Evolutionary conservation across 2,113 vertebrate species (phyloP).

Genomic region (Podiceps cristatus): DNA sequence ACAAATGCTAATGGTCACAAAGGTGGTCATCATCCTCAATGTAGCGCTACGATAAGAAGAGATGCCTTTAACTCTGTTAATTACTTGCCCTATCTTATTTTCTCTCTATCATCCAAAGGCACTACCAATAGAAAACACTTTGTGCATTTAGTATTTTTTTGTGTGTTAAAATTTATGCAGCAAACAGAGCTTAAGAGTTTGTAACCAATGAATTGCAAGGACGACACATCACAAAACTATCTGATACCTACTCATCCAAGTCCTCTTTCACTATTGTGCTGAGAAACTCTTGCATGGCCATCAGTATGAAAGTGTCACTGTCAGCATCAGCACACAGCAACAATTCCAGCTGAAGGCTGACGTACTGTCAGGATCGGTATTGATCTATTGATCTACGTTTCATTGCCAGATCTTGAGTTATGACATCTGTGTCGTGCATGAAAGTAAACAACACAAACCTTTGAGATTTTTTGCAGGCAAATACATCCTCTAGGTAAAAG

Average conservation of each 20-base stretch:
- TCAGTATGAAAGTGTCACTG: not conserved
- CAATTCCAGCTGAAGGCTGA: not conserved
- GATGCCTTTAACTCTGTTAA: not conserved
- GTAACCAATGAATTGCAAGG: not conserved
- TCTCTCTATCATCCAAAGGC: not conserved
- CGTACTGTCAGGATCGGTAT: not conserved
- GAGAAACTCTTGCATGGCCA: not conserved
- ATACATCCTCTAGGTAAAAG: not conserved
- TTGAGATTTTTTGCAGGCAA: not conserved
- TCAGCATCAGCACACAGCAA: not conserved
- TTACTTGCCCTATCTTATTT: not conserved
- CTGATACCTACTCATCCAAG: not conserved
- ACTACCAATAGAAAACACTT: not conserved
- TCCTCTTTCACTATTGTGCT: not conserved
- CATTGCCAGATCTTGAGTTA: not conserved
- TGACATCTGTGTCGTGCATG: not conserved
- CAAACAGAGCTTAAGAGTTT: not conserved
- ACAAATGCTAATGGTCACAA: not conserved
- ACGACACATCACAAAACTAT: not conserved
- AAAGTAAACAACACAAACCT: not conserved
- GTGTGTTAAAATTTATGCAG: not conserved
- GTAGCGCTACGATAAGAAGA: not conserved
- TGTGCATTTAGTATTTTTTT: not conserved
- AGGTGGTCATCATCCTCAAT: not conserved
- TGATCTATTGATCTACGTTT: not conserved